Conservation (phyloP, 2,113 vertebrate species). For the Hemichromis elongatus region DNA sequence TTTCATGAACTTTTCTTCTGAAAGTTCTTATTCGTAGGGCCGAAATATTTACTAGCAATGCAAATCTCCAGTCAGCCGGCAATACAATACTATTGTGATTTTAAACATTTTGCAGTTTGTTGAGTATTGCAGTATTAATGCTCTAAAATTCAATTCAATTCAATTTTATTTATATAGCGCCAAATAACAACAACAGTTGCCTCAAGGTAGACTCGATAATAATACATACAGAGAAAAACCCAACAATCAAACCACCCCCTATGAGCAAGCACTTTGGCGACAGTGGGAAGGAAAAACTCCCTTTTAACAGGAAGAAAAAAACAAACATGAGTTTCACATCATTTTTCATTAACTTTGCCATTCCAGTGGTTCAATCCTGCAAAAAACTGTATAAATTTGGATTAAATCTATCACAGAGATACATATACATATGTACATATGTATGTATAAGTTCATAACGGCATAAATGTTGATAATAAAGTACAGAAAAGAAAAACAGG, state of each 20-base stretch:
- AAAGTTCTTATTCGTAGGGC: not conserved
- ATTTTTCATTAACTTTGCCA: not conserved
- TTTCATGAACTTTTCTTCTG: not conserved
- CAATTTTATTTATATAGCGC: too few species aligned
- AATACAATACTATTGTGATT: not conserved
- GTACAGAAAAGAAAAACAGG: not conserved
- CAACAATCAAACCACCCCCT: too few species aligned
- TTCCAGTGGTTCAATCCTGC: not conserved
- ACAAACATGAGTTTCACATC: not conserved
- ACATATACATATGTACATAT: not conserved
- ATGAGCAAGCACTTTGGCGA: too few species aligned
- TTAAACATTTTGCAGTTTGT: not conserved
- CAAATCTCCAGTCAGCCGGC: not conserved
- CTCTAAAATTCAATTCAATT: too few species aligned
- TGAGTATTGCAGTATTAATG: not conserved
- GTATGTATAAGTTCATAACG: too few species aligned
- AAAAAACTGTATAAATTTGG: not conserved
- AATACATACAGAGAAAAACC: too few species aligned
- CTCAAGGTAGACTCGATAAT: too few species aligned
- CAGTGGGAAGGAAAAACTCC: too few species aligned
- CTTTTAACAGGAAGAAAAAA: too few species aligned
- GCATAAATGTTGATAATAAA: not conserved
- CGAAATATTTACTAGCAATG: not conserved
- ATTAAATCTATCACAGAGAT: not conserved
- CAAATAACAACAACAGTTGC: too few species aligned